phyloP scores from a whole-genome alignment of 2,888 invertebrate genomes.

The Drosophila seclusa region DNA sequence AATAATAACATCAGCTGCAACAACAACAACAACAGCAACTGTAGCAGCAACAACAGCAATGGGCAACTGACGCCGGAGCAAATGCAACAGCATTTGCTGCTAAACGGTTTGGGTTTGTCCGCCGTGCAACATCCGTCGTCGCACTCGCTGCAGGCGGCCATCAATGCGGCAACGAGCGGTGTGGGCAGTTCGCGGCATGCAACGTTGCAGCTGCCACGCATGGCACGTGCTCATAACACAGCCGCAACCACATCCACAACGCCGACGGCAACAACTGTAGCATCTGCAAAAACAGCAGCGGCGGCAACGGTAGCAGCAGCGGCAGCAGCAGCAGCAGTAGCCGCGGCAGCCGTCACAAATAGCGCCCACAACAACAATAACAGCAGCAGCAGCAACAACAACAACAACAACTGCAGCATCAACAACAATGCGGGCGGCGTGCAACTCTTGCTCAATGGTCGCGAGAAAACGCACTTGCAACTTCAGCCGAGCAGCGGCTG shows the following conservation, averaged over 20 bases:
- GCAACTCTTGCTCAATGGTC: slow-evolving; percentile 62
- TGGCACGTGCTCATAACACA: slow-evolving; percentile 61
- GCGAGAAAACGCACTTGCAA: slow-evolving; percentile 40
- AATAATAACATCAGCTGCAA: slow-evolving; percentile 30
- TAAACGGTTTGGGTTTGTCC: slow-evolving; percentile 79
- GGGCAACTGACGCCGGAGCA: slow-evolving; percentile 71
- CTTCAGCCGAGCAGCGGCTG: slow-evolving; percentile 24
- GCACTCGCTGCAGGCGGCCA: slow-evolving; percentile 46
- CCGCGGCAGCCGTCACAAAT: slow-evolving; percentile 33
- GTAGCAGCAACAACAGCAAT: slow-evolving; percentile 32
- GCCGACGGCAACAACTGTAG: slow-evolving; percentile 23
- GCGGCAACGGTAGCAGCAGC: slow-evolving; percentile 6
- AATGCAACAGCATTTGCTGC: slow-evolving; percentile 71
- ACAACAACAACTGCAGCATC: slow-evolving; percentile 5
- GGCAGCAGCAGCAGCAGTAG: slow-evolving; percentile 23
- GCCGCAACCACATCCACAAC: slow-evolving; percentile 21
- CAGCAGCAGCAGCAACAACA: slow-evolving; percentile 15
- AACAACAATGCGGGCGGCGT: slow-evolving; percentile 18
- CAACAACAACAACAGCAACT: slow-evolving; percentile 35
- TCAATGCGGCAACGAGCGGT: slow-evolving; percentile 54
- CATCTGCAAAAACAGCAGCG: slow-evolving; percentile 19
- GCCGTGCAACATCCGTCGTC: slow-evolving; percentile 74
- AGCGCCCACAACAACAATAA: slow-evolving; percentile 10
- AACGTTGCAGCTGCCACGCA: slow-evolving; percentile 61
- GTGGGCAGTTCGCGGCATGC: slow-evolving; percentile 43